Conservation (phyloP, 2,888 invertebrate genomes). For the Entomobrya proxima region DNA sequence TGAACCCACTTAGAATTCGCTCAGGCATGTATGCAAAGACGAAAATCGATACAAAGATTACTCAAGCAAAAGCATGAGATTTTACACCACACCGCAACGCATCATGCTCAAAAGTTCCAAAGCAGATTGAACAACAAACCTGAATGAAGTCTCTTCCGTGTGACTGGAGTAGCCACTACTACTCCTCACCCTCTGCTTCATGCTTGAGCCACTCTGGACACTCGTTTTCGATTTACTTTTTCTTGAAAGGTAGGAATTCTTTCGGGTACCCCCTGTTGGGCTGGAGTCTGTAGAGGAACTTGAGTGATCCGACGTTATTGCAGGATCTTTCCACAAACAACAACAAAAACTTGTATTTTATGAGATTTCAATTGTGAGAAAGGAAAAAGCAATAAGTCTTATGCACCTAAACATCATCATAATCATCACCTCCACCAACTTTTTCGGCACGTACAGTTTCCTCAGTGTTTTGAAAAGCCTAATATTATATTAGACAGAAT, state of each 20-base stretch:
- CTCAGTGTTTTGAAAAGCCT: neutral
- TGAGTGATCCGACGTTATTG: constrained; percentile 82
- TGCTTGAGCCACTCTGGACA: constrained; percentile 77
- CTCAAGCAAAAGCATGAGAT: neutral
- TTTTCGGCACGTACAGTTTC: neutral
- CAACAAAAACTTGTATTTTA: neutral
- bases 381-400: constrained; percentile 10
- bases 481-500: neutral
- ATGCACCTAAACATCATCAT: neutral
- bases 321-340: constrained; percentile 65
- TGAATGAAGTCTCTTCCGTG: constrained; percentile 90
- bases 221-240: constrained; percentile 81
- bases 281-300: constrained; percentile 89
- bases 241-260: constrained; percentile 83
- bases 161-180: constrained; percentile 90
- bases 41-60: neutral
- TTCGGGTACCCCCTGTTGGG: constrained; percentile 79
- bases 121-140: constrained; percentile 79
- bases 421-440: neutral
- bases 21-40: neutral
- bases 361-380: constrained; percentile 7
- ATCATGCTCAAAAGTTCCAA: neutral
- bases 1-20: neutral
- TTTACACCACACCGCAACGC: neutral
- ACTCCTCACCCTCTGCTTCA: constrained; percentile 85